These are phyloP conservation scores for Eidolon dupreanum DNA, from an alignment of 2,797 vertebrate genomes.

Conservation along the genomic window DNA sequence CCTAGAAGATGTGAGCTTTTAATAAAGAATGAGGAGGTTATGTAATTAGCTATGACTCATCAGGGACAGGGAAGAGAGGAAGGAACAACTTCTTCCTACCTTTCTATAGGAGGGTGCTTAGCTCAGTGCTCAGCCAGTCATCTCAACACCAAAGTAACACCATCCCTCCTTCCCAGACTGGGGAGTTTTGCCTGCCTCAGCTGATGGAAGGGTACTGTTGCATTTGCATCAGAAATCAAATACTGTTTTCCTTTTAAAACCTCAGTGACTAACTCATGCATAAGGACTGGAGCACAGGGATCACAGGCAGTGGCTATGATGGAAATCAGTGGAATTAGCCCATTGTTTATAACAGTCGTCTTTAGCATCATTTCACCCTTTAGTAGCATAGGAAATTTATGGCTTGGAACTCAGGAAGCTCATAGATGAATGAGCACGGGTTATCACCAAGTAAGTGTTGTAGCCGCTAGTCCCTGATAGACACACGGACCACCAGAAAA, in stretches of 20 bases:
- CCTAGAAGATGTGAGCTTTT: background rate
- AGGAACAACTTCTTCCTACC: background rate
- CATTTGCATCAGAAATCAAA: background rate
- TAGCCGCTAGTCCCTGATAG: too few relatives aligned
- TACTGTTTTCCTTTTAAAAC: background rate
- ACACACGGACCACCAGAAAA: too few relatives aligned
- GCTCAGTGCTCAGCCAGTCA: background rate
- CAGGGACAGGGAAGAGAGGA: background rate
- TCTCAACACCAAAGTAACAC: slow-evolving; percentile 21
- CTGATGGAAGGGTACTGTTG: background rate
- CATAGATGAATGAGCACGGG: background rate
- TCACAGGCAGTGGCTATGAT: background rate
- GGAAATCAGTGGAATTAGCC: background rate
- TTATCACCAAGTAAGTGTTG: background rate
- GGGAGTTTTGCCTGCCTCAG: background rate
- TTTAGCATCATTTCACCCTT: background rate
- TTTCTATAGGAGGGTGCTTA: background rate
- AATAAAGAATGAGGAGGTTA: background rate
- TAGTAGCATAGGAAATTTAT: background rate
- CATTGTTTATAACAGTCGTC: background rate
- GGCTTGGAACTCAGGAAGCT: background rate
- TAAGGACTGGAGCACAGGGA: background rate
- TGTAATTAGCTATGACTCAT: background rate
- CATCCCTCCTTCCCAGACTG: background rate
- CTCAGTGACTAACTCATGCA: background rate